phyloP scores from a whole-genome alignment of 2,797 vertebrate genomes.

The Erethizon dorsatum region DNA sequence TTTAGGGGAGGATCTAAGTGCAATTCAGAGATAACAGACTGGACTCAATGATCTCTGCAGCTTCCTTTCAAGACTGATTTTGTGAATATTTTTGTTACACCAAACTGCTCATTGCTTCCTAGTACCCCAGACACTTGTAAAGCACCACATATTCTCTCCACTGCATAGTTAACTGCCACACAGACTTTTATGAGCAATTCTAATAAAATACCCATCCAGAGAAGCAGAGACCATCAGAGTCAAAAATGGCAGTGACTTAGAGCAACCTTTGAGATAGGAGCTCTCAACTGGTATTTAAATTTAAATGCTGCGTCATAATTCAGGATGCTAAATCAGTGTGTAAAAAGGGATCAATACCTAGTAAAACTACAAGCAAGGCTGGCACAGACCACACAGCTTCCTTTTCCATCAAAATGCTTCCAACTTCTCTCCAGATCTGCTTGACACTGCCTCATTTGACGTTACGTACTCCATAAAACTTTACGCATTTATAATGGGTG shows the following conservation, averaged over 20 bases:
- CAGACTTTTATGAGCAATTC: slow-evolving; percentile 70
- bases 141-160: neutral
- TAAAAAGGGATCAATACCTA: slow-evolving; percentile 68
- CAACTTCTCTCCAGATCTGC: slow-evolving; percentile 52
- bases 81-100: slow-evolving; percentile 50
- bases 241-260: slow-evolving; percentile 61
- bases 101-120: slow-evolving; percentile 38
- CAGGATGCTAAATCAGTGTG: slow-evolving; percentile 68
- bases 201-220: slow-evolving; percentile 72
- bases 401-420: slow-evolving; percentile 46
- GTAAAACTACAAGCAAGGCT: slow-evolving; percentile 63
- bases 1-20: neutral
- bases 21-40: neutral
- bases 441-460: slow-evolving; percentile 63
- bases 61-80: slow-evolving; percentile 2
- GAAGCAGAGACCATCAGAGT: slow-evolving; percentile 29
- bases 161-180: slow-evolving; percentile 49
- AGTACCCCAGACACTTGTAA: slow-evolving; percentile 52
- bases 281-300: slow-evolving; percentile 75
- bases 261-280: slow-evolving; percentile 43
- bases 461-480: slow-evolving; percentile 79
- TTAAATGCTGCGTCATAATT: slow-evolving; percentile 68
- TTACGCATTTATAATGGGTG: slow-evolving; percentile 73
- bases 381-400: neutral
- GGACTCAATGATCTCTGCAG: neutral